Conservation (phyloP, 2,888 invertebrate species). For the Drosophila nigritarsus region DNA sequence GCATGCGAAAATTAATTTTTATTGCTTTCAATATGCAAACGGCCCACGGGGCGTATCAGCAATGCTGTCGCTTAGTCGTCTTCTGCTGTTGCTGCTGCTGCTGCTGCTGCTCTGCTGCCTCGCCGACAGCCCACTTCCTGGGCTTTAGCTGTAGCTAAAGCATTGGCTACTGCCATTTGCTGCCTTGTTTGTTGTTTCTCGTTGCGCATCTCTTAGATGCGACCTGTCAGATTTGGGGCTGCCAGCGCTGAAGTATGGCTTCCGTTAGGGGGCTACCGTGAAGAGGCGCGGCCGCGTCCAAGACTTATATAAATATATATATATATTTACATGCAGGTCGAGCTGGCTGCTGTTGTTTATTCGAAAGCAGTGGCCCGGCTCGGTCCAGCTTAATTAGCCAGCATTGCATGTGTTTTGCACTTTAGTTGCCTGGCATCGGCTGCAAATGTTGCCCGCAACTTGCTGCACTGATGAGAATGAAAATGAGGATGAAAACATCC, state of each 20-base stretch:
- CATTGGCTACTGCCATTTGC: slow-evolving; percentile 52
- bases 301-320: background rate
- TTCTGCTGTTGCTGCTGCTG: background rate
- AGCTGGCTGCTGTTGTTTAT: slow-evolving; percentile 27
- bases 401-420: slow-evolving; percentile 76
- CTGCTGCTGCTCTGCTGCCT: slow-evolving; percentile 10
- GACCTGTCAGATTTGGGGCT: slow-evolving; percentile 73
- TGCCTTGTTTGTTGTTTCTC: slow-evolving; percentile 35
- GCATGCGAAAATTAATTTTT: slow-evolving; percentile 77
- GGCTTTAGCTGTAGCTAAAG: slow-evolving; percentile 19
- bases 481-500: slow-evolving; percentile 41
- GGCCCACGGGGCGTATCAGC: slow-evolving; percentile 76
- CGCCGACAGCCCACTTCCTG: slow-evolving; percentile 65
- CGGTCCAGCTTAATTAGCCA: slow-evolving; percentile 70
- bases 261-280: slow-evolving; percentile 79
- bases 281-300: slow-evolving; percentile 47
- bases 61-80: slow-evolving; percentile 28
- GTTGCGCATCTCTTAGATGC: slow-evolving; percentile 72
- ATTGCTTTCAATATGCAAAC: slow-evolving; percentile 70
- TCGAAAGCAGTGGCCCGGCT: slow-evolving; percentile 63
- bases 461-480: slow-evolving; percentile 39
- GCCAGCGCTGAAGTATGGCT: slow-evolving; percentile 76
- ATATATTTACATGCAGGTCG: slow-evolving; percentile 9
- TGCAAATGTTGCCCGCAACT: slow-evolving; percentile 57
- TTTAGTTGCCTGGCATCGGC: slow-evolving; percentile 41